Conservation (phyloP, 2,888 invertebrate species). For the Tinea semifulvella region DNA sequence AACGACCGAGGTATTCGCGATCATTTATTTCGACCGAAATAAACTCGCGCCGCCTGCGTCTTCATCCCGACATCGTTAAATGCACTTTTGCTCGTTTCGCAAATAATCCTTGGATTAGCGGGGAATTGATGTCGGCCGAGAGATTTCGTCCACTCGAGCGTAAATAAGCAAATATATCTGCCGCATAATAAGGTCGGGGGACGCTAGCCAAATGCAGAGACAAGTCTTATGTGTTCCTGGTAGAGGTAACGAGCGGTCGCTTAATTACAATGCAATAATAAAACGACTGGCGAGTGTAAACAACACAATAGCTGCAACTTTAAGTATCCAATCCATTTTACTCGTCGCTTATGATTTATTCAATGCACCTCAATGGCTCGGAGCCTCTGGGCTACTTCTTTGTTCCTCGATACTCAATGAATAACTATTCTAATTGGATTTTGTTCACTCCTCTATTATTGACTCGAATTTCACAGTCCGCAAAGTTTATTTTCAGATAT, state of each 20-base stretch:
- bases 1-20: constrained; percentile 35
- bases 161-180: constrained; percentile 42
- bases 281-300: background rate
- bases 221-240: constrained; percentile 32
- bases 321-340: background rate
- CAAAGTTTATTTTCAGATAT: background rate
- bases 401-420: background rate
- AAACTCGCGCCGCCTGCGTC: constrained; percentile 28
- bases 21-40: constrained; percentile 41
- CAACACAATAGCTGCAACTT: background rate
- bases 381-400: background rate
- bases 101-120: constrained; percentile 45
- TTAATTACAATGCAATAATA: constrained; percentile 30
- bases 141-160: constrained; percentile 28
- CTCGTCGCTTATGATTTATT: background rate
- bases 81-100: constrained; percentile 48
- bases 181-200: constrained; percentile 24
- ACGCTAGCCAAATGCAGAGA: constrained; percentile 28
- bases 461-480: background rate
- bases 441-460: background rate
- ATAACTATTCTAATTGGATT: background rate
- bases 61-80: constrained; percentile 30
- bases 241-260: constrained; percentile 23
- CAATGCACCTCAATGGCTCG: background rate
- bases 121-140: constrained; percentile 42